Evolutionary conservation across 2,113 vertebrate species (phyloP).

Genomic region (Terrapene triunguis): DNA sequence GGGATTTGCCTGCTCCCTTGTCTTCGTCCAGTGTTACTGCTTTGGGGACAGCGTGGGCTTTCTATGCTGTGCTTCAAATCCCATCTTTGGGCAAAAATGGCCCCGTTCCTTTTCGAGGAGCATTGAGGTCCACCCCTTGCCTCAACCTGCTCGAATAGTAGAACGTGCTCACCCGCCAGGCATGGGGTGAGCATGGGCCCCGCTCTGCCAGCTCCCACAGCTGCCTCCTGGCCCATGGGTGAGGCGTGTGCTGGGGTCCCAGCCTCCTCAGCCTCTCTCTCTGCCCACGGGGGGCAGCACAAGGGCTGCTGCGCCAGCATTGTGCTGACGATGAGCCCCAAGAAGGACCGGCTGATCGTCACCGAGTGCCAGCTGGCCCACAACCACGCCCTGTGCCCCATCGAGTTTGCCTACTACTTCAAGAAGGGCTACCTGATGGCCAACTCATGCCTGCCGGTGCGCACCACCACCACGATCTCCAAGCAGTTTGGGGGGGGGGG

Average conservation of each 20-base stretch:
- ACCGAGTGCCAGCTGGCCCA: constrained; percentile 70
- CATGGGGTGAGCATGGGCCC: neutral
- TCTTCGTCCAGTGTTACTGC: no score
- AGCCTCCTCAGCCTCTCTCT: neutral
- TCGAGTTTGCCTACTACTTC: constrained; percentile 70
- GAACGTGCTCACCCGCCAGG: no score
- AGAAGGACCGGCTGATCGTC: constrained; percentile 67
- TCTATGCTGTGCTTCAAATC: no score
- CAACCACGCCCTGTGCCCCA: constrained; percentile 63
- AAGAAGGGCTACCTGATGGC: constrained; percentile 62
- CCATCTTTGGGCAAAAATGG: no score
- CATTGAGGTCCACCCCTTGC: no score
- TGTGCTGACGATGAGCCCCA: constrained; percentile 66
- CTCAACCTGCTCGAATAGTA: no score
- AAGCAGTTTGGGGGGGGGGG: constrained; percentile 71
- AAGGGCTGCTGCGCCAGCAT: constrained; percentile 70
- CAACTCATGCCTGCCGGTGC: constrained; percentile 67
- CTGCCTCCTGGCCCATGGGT: neutral
- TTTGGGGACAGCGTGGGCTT: no score
- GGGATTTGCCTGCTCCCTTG: no score
- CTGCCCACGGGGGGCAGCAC: constrained; percentile 46
- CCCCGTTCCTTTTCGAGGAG: no score
- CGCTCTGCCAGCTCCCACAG: neutral
- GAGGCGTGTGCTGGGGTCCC: neutral
- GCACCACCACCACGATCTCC: constrained; percentile 73